phyloP scores from a whole-genome alignment of 2,113 vertebrate species.

The Carassius gibelio region DNA sequence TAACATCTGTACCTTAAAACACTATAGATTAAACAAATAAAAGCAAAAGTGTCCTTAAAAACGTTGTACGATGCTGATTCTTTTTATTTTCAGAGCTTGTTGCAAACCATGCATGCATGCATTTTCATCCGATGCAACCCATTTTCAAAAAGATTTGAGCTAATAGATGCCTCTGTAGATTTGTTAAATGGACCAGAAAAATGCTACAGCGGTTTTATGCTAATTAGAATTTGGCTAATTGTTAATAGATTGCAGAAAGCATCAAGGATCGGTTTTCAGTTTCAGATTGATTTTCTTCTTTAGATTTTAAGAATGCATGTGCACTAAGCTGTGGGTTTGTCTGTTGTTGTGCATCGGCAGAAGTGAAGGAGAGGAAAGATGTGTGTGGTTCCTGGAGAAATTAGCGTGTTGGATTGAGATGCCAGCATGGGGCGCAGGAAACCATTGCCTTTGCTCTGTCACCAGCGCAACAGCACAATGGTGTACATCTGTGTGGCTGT shows the following conservation, averaged over 20 bases:
- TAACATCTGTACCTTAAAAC: neutral
- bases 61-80: neutral
- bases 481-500: slow-evolving; percentile 49
- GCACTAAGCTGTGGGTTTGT: neutral
- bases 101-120: neutral
- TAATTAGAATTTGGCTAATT: slow-evolving; percentile 54
- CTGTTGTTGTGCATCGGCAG: slow-evolving; percentile 3
- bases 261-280: slow-evolving; percentile 7
- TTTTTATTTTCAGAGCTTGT: neutral
- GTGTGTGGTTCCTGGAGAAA: slow-evolving; percentile 43
- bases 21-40: neutral
- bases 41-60: neutral
- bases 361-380: neutral
- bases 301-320: neutral
- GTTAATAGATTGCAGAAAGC: slow-evolving; percentile 58
- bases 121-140: slow-evolving; percentile 29
- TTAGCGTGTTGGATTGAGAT: slow-evolving; percentile 43
- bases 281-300: neutral
- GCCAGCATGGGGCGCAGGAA: slow-evolving; percentile 31
- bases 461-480: slow-evolving; percentile 43
- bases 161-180: slow-evolving; percentile 53
- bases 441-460: slow-evolving; percentile 42
- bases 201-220: slow-evolving; percentile 57
- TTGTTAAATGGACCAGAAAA: slow-evolving; percentile 63
- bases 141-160: slow-evolving; percentile 47